These are phyloP conservation scores for Epinotia ramella DNA, from an alignment of 2,888 invertebrate species.

Conservation along the genomic window DNA sequence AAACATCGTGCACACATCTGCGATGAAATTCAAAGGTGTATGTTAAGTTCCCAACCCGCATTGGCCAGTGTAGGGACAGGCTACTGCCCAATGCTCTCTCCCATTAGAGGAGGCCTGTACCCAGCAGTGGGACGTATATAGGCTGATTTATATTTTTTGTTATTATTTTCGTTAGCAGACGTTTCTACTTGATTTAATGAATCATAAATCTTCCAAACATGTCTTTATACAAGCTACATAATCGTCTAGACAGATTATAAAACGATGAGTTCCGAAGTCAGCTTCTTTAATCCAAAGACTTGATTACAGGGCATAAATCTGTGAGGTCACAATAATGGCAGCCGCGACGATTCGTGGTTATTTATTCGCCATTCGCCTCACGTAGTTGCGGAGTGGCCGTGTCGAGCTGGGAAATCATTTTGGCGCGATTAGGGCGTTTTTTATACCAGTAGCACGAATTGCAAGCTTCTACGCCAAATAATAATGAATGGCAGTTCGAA, in stretches of 20 bases:
- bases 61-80: too few species aligned
- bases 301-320: constrained; percentile 53
- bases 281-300: constrained; percentile 46
- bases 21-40: too few species aligned
- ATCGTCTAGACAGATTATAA: not conserved
- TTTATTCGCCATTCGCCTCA: constrained; percentile 54
- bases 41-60: too few species aligned
- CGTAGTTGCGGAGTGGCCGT: constrained; percentile 49
- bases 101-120: too few species aligned
- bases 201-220: not conserved
- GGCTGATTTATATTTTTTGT: too few species aligned
- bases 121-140: too few species aligned
- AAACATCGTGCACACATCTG: too few species aligned
- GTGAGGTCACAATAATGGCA: constrained; percentile 49
- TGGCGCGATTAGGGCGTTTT: constrained; percentile 1
- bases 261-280: constrained; percentile 2
- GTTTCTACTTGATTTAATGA: too few species aligned
- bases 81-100: too few species aligned
- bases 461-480: too few species aligned
- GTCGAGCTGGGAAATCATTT: constrained; percentile 40
- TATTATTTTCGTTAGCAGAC: too few species aligned
- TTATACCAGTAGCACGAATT: not conserved
- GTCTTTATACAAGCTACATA: not conserved
- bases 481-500: too few species aligned
- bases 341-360: constrained; percentile 47